These are phyloP conservation scores for Lamprologus callipterus DNA, from an alignment of 2,113 vertebrate genomes.

Conservation along the genomic window DNA sequence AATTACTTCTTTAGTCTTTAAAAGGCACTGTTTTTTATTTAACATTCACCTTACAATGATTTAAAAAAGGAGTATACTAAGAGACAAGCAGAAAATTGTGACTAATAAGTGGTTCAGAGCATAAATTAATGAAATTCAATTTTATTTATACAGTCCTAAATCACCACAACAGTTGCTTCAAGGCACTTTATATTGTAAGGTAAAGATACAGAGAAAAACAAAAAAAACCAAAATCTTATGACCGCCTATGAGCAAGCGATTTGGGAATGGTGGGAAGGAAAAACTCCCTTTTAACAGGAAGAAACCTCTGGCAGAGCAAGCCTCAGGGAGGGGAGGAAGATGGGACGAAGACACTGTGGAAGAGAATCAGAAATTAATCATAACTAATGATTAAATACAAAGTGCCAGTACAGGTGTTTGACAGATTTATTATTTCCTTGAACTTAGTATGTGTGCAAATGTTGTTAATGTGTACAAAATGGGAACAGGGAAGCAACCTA, in stretches of 20 bases:
- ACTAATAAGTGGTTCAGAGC: background rate
- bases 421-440: background rate
- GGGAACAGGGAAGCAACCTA: background rate
- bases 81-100: background rate
- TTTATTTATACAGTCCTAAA: background rate
- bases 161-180: background rate
- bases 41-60: background rate
- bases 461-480: background rate
- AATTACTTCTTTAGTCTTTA: background rate
- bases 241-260: background rate
- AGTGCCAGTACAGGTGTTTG: background rate
- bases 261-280: background rate
- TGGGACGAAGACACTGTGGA: background rate
- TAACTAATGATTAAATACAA: background rate
- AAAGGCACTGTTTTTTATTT: background rate
- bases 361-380: background rate
- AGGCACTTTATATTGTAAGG: background rate
- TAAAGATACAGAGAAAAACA: background rate
- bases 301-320: background rate
- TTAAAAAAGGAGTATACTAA: background rate
- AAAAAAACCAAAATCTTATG: background rate
- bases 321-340: background rate
- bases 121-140: background rate
- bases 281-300: background rate
- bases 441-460: background rate